phyloP scores from a whole-genome alignment of 2,888 invertebrate species.

The Mimachlamys varia region DNA sequence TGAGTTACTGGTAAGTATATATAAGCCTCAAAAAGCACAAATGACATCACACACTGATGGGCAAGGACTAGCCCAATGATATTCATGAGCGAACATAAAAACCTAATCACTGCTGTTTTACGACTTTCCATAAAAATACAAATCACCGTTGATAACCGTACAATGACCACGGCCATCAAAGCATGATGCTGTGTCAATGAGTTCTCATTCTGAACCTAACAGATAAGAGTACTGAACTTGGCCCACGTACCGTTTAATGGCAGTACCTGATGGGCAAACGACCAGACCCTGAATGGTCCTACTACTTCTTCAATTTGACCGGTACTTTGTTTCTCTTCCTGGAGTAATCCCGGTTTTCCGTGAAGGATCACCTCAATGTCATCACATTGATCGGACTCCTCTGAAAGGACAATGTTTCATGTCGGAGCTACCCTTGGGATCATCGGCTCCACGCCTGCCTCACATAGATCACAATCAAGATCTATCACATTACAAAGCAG shows the following conservation, averaged over 20 bases:
- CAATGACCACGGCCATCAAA: background rate
- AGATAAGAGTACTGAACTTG: constrained; percentile 1
- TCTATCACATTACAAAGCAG: background rate
- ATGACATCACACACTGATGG: background rate
- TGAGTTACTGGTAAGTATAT: background rate
- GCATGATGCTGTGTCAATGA: background rate
- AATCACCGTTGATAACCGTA: background rate
- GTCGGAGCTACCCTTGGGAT: background rate
- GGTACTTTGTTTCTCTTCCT: background rate
- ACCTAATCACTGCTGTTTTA: background rate
- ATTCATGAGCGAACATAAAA: background rate
- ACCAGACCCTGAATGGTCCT: background rate
- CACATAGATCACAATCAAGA: background rate
- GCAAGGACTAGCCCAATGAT: background rate
- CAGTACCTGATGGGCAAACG: background rate
- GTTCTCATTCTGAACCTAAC: background rate
- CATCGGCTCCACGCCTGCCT: background rate
- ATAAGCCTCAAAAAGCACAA: background rate
- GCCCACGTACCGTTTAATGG: background rate
- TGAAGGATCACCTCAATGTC: constrained; percentile 24
- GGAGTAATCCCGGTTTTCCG: background rate
- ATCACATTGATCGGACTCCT: background rate
- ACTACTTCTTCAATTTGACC: background rate
- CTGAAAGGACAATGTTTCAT: background rate
- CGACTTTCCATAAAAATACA: background rate